phyloP scores from a whole-genome alignment of 2,888 invertebrate species.

The Gnatocerus cornutus region DNA sequence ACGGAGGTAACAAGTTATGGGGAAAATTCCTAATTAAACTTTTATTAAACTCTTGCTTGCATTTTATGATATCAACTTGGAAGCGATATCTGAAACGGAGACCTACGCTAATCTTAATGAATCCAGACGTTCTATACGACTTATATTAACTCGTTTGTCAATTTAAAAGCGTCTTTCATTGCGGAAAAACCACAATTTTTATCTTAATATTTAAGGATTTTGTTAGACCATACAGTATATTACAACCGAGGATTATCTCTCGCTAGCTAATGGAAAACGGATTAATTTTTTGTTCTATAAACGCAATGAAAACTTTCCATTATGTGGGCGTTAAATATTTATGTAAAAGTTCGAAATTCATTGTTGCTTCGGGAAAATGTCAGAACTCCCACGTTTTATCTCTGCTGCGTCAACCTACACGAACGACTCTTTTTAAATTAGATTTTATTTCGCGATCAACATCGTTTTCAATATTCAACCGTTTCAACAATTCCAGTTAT shows the following conservation, averaged over 20 bases:
- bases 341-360: neutral
- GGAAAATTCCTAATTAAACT: constrained; percentile 69
- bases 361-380: neutral
- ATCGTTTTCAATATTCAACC: no score
- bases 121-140: constrained; percentile 59
- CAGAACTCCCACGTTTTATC: neutral
- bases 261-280: neutral
- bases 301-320: neutral
- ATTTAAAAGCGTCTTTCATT: constrained; percentile 57
- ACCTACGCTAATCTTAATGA: constrained; percentile 63
- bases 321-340: neutral
- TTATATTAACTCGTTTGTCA: constrained; percentile 64
- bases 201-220: neutral
- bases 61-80: constrained; percentile 66
- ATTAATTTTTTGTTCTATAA: neutral
- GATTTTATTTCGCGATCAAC: no score
- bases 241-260: no score
- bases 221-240: no score
- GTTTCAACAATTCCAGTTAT: no score
- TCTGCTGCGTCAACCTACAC: no score
- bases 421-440: no score
- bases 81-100: constrained; percentile 63
- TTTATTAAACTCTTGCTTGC: constrained; percentile 67
- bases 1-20: constrained; percentile 61
- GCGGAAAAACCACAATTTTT: constrained; percentile 32